Evolutionary conservation across 2,888 invertebrate genomes (phyloP), one percentile per base, ranked within the genome.

Genomic region (Lymantria monacha): DNA sequence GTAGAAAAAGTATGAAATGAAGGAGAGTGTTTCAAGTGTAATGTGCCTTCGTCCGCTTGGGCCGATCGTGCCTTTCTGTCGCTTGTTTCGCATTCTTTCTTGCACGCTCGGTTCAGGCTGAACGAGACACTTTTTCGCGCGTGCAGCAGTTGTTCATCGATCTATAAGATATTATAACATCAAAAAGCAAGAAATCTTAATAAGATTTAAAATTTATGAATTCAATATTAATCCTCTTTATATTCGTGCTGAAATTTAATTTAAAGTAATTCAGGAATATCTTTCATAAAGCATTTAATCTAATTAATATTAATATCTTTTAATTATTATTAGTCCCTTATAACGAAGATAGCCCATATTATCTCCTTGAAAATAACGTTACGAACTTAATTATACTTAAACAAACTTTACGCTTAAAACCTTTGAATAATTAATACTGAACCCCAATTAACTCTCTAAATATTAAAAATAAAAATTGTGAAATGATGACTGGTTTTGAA

Each of bases 401-500:
- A 37, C 53, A 47, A 65, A 59, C 53, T 57, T 52, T 44, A 48
- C 12, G 44, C 37, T 45, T 41, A 52, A 66, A 60, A 53, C 58
- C 58, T 60, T 61, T 57, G 59, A 56, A 60, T 59, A 61, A 63
- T 69, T 47, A 60, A 59, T 64, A 56, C 56, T 64, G 55, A 41
- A 49, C 51, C 52, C 52, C 64, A 71, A 71, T 71, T 70, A 62
- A 59, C 55, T 53, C 7, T 44, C 42, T 52, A 49, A 63, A 58
- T 52, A 59, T 55, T 22, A 51, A 59, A 61, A 64, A 59, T n/a
- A n/a, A 22, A 22, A 22, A 22, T 3, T 33, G 12, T 11, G 46
- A 13, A 43, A 44, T 13, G n/a, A 14, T 46, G 33, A 48, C 50
- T 41, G 15, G 15, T 52, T 57, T 47, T 49, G 62, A 60, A 70